Percentiles rank a stretch among this genome's conserved stretches.
Evolutionary conservation across 2,113 vertebrate genomes (phyloP).

Genomic region (Cercocebus atys): DNA sequence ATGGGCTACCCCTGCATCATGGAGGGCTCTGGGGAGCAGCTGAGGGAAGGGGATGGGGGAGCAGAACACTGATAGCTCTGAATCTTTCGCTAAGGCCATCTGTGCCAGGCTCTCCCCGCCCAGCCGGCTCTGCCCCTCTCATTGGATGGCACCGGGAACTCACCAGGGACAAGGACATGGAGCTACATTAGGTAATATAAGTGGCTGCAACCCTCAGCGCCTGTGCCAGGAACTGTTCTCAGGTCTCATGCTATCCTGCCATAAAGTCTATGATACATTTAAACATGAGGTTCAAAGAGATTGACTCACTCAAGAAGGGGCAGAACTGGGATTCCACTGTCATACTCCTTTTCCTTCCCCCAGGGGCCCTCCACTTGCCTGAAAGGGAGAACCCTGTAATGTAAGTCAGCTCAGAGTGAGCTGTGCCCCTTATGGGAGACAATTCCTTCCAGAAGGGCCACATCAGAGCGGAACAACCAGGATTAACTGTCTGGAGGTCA

Average conservation of each 20-base stretch:
- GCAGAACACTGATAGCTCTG: not conserved
- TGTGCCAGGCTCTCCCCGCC: not conserved
- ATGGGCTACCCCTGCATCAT: constrained; percentile 67
- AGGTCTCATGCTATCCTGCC: not conserved
- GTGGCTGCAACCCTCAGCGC: not conserved
- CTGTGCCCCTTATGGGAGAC: fast-evolving
- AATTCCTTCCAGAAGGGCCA: not conserved
- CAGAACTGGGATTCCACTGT: not conserved
- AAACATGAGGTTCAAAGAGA: not conserved
- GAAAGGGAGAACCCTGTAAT: fast-evolving
- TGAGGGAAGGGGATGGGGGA: not conserved
- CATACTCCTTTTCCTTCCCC: not conserved
- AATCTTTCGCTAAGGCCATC: not conserved
- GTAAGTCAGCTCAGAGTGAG: not conserved
- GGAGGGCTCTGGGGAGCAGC: not conserved
- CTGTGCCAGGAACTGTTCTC: not conserved
- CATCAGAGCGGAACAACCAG: not conserved
- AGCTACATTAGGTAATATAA: not conserved
- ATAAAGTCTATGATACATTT: not conserved
- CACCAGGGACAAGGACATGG: not conserved
- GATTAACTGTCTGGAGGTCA: not conserved
- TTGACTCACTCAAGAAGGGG: not conserved
- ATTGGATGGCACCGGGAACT: not conserved
- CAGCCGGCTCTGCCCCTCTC: not conserved
- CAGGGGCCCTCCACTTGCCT: not conserved